These are phyloP conservation scores for Chrysogorgia sp. DNA, from an alignment of 92 coral and sea anemone genomes.

Conservation along the genomic window DNA sequence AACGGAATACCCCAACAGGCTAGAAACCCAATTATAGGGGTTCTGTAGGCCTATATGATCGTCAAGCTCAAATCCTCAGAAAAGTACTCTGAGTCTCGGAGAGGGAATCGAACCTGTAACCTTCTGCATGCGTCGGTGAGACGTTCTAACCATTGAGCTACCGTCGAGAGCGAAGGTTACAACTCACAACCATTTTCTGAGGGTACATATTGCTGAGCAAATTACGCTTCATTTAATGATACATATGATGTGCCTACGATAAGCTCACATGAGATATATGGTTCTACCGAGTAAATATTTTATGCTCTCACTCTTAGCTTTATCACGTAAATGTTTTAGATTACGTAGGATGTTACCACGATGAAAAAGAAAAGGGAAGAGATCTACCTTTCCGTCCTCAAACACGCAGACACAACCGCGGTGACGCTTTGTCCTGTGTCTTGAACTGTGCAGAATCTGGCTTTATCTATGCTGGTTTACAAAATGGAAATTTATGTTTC, in stretches of 20 bases:
- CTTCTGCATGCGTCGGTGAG: too few relatives aligned
- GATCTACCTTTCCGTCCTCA: constrained; percentile 52
- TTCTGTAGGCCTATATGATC: too few relatives aligned
- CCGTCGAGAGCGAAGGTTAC: too few relatives aligned
- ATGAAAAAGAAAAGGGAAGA: constrained; percentile 66
- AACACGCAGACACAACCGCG: constrained; percentile 64
- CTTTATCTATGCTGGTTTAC: constrained; percentile 84
- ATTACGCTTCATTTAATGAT: background rate
- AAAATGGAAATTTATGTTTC: constrained; percentile 92
- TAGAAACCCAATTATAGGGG: too few relatives aligned
- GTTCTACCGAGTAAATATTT: background rate
- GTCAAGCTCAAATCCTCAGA: too few relatives aligned
- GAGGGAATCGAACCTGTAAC: too few relatives aligned
- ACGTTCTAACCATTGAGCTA: too few relatives aligned
- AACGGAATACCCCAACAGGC: too few relatives aligned
- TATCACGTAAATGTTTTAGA: constrained; percentile 47
- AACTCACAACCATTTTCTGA: background rate
- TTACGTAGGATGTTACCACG: constrained; percentile 87
- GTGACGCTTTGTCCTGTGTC: constrained; percentile 71
- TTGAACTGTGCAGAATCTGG: constrained; percentile 66
- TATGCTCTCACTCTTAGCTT: background rate
- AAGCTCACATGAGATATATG: background rate
- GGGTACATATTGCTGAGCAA: background rate
- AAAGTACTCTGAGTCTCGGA: too few relatives aligned
- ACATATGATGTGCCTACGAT: background rate